Conservation (phyloP, 2,113 vertebrate genomes). For the Hippocampus mohnikei region DNA sequence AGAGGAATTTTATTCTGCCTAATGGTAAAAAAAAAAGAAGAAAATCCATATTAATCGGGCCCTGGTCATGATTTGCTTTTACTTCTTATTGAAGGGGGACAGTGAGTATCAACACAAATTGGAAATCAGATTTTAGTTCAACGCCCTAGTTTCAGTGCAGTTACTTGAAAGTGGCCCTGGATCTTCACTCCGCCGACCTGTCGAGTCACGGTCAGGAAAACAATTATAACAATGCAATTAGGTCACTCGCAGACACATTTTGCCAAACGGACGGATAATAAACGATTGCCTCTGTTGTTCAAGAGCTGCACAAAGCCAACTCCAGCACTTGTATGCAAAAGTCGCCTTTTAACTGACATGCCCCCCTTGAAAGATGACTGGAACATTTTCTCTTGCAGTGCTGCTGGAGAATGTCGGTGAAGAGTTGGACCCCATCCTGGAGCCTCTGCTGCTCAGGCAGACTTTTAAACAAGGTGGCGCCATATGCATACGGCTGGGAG, state of each 20-base stretch:
- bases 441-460: constrained; percentile 84
- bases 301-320: background rate
- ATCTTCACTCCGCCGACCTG: background rate
- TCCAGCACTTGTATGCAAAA: background rate
- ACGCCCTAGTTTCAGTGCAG: background rate
- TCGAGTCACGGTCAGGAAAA: background rate
- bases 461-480: constrained; percentile 85
- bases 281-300: background rate
- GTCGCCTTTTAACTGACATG: background rate
- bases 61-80: too few species aligned
- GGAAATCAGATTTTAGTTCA: too few species aligned
- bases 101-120: too few species aligned
- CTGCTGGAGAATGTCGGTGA: constrained; percentile 85
- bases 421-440: constrained; percentile 85
- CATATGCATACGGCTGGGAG: constrained; percentile 82
- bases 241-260: background rate
- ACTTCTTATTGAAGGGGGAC: too few species aligned
- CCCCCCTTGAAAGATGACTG: background rate
- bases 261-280: background rate
- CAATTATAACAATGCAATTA: background rate
- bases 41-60: too few species aligned
- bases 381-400: constrained; percentile 63
- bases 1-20: too few species aligned
- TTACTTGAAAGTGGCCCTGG: background rate
- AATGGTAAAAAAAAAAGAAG: too few species aligned